Base-by-base conservation (phyloP, 2,113 vertebrate genomes). In the Anguilla rostrata region DNA sequence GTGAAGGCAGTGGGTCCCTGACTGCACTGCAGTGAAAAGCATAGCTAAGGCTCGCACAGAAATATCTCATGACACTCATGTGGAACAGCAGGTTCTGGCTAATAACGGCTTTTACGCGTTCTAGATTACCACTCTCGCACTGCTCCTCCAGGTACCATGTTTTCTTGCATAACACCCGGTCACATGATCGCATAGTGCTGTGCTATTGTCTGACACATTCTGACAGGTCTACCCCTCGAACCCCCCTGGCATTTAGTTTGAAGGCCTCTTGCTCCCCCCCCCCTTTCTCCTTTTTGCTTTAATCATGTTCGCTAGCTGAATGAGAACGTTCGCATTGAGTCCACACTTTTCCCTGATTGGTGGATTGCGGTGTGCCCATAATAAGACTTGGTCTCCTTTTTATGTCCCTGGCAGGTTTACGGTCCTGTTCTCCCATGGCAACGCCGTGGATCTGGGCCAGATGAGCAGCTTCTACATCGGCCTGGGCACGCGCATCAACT, bases 401-500 rank as follows among this genome's bases (percentile, higher is more conserved):
- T 26, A 4, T 82, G 60, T 43, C 66, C 15, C 26, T 6, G 14
- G 85, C 90, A 99, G 98, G 96, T 99, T 97, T 93, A 99, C 98
- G 0, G 96, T 99, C 82, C 95, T 99, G 84, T 99, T 99, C 92
- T 99, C 98, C 0, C 98, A 99, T 0, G 98, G 98, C 86, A 99
- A 99, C 0, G 98, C 98, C 0, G 98, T 99, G 88, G 98, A 99
- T 94, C 94, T 99, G 91, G 98, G 98, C 39, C 98, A 99, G 96
- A 99, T 99, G 98, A 98, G 98, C 95, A 99, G 98, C 93, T 99
- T 99, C 94, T 99, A 99, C 92, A 96, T 99, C 0, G 98, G 98
- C 87, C 94, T 99, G 92, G 98, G 98, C 83, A 96, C 98, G 0
- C 98, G 98, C 86, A 98, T 99, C 94, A 98, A 97, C 94, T 99